Evolutionary conservation across 2,113 vertebrate species (phyloP).

Genomic region (Poeciliopsis retropinna): DNA sequence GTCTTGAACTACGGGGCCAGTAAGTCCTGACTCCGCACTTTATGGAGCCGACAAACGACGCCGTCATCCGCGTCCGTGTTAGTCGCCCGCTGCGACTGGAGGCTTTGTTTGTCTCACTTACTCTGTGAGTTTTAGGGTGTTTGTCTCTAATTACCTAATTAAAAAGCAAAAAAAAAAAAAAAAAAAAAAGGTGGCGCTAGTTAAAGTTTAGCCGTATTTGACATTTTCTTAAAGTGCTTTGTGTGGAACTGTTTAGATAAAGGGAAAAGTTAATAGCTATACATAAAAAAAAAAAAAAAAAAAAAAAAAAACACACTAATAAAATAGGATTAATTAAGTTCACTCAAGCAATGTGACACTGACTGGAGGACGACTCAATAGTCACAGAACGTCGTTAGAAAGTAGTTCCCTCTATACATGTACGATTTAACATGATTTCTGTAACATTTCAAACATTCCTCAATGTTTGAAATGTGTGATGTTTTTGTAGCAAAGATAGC

Average conservation of each 20-base stretch:
- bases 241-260: not conserved
- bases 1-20: not conserved
- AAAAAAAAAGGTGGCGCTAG: not conserved
- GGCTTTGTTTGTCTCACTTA: not conserved
- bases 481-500: no score
- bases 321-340: not conserved
- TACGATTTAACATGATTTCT: no score
- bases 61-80: not conserved
- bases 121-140: not conserved
- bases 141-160: not conserved
- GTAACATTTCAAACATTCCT: no score
- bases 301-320: not conserved
- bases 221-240: not conserved
- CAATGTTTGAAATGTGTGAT: no score
- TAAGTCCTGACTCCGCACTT: slow-evolving; percentile 8
- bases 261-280: not conserved
- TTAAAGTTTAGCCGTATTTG: slow-evolving; percentile 4
- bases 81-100: no score
- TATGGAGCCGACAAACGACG: not conserved
- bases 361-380: no score
- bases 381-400: not conserved
- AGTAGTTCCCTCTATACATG: no score
- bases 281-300: no score
- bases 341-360: not conserved
- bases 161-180: slow-evolving; percentile 11